Percentiles rank a stretch among this genome's conserved stretches.
These are phyloP conservation scores for Hassar affinis DNA, from an alignment of 2,113 vertebrate species.

Conservation along the genomic window DNA sequence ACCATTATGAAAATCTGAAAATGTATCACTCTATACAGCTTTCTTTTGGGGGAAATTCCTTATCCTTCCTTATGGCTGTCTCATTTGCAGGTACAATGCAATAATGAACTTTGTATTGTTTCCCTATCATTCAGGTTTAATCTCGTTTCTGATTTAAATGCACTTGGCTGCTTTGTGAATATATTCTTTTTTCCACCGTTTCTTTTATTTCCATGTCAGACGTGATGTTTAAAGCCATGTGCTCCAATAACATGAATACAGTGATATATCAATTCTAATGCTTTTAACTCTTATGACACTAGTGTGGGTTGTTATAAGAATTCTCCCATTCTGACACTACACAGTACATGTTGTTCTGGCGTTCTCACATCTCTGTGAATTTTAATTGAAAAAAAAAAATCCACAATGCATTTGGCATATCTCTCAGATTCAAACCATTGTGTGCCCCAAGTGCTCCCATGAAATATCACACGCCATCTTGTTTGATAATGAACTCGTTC, in stretches of 20 bases:
- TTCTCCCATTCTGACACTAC: not conserved
- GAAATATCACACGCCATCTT: constrained; percentile 46
- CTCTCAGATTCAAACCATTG: constrained; percentile 34
- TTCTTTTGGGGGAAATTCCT: not conserved
- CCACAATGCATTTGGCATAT: constrained; percentile 1
- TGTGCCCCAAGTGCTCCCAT: constrained; percentile 31
- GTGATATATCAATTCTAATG: constrained; percentile 4
- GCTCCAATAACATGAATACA: not conserved
- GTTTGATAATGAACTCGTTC: constrained; percentile 49
- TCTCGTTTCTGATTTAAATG: constrained; percentile 20
- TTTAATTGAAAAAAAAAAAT: not conserved
- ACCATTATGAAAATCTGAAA: not conserved
- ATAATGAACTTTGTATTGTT: not conserved
- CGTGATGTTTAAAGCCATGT: not conserved
- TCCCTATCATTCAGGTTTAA: constrained; percentile 7
- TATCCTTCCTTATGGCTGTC: not conserved
- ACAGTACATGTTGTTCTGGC: not conserved
- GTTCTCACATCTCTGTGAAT: constrained; percentile 13
- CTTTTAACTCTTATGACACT: constrained; percentile 35
- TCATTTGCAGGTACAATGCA: constrained; percentile 21
- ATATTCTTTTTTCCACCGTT: not conserved
- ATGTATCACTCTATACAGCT: not conserved
- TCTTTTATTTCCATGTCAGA: not conserved
- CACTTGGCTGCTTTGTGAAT: constrained; percentile 6
- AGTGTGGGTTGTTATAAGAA: constrained; percentile 28